Conservation (phyloP, 2,888 invertebrate genomes). For the Poecilus cupreus region DNA sequence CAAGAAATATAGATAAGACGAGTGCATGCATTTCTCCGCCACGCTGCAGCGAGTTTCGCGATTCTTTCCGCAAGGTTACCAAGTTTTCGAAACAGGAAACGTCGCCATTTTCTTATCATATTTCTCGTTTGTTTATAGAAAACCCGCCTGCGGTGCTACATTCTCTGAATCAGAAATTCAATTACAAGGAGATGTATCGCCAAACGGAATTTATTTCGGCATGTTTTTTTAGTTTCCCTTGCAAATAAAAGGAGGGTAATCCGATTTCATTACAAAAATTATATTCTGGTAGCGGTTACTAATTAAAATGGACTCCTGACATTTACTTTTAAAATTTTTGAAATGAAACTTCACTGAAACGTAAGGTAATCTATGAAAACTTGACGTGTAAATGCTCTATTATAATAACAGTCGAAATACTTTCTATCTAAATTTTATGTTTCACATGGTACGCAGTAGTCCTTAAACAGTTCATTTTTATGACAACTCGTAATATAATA, state of each 20-base stretch:
- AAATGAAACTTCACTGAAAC: too few species aligned
- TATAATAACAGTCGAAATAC: too few species aligned
- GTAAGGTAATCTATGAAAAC: too few species aligned
- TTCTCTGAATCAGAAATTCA: slow-evolving; percentile 34
- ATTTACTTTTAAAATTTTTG: too few species aligned
- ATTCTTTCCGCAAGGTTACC: slow-evolving; percentile 42
- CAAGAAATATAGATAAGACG: slow-evolving; percentile 30
- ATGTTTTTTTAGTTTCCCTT: background rate
- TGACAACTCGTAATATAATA: too few species aligned
- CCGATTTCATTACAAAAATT: slow-evolving; percentile 35
- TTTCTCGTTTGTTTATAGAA: slow-evolving; percentile 46
- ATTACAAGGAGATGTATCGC: background rate
- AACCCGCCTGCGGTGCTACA: background rate
- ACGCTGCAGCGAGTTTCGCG: slow-evolving; percentile 3
- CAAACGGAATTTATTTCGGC: slow-evolving; percentile 18
- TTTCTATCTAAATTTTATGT: too few species aligned
- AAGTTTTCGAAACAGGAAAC: slow-evolving; percentile 39
- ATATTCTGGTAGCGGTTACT: too few species aligned
- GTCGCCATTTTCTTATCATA: slow-evolving; percentile 45
- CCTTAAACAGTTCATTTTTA: too few species aligned
- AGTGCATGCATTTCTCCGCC: slow-evolving; percentile 21
- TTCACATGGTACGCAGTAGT: too few species aligned
- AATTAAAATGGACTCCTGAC: too few species aligned
- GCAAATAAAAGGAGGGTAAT: background rate
- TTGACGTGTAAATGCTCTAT: too few species aligned